Evolutionary conservation across 2,888 invertebrate genomes (phyloP).

Genomic region (Tachina fera): DNA sequence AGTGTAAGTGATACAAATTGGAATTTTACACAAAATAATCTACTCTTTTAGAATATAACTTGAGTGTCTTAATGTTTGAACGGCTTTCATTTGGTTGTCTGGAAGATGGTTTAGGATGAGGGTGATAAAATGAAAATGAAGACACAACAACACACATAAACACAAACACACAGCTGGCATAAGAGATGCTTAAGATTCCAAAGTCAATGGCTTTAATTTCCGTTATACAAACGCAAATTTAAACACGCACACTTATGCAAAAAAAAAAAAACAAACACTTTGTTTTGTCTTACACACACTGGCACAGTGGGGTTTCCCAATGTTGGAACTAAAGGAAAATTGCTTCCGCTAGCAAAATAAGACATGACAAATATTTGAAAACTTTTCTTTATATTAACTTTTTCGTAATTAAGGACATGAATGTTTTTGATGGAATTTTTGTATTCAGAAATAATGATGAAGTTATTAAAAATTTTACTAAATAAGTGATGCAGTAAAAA

Average conservation of each 20-base stretch:
- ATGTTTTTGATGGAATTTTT: too few relatives aligned
- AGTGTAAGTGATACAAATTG: conserved; percentile 60
- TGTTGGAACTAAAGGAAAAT: not conserved
- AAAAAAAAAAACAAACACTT: not conserved
- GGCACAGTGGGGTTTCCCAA: conserved; percentile 4
- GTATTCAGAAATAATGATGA: too few relatives aligned
- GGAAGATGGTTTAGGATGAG: not conserved
- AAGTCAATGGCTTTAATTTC: conserved; percentile 62
- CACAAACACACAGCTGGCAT: conserved; percentile 1
- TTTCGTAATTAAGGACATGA: too few relatives aligned
- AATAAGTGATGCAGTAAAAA: too few relatives aligned
- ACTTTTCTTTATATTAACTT: too few relatives aligned
- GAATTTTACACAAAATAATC: conserved; percentile 62
- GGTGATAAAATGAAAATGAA: conserved; percentile 18
- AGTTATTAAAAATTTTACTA: too few relatives aligned
- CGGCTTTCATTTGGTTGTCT: not conserved
- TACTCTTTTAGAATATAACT: conserved; percentile 21
- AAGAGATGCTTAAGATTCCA: conserved; percentile 33
- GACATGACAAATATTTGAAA: too few relatives aligned
- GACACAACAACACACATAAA: not conserved
- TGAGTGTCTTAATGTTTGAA: conserved; percentile 12
- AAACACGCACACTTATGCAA: not conserved
- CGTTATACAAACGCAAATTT: conserved; percentile 29
- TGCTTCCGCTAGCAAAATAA: too few relatives aligned
- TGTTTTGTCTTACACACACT: not conserved